Evolutionary conservation across 2,888 invertebrate species (phyloP).

Genomic region (Melanotus villosus): DNA sequence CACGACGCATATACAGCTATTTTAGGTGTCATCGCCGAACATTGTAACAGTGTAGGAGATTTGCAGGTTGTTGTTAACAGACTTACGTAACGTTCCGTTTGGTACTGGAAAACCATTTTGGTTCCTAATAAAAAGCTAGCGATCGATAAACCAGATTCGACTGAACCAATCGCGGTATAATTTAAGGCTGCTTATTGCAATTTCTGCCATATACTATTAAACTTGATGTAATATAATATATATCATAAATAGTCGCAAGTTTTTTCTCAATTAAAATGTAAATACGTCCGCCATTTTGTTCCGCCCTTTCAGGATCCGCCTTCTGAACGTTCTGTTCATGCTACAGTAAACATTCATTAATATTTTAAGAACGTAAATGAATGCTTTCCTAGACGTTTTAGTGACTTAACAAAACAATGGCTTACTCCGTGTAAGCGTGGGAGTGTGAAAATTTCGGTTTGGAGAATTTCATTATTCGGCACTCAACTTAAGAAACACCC

Average conservation of each 20-base stretch:
- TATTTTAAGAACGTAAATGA: constrained; percentile 53
- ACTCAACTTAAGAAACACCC: too few species aligned
- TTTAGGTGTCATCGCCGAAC: neutral
- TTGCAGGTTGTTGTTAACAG: neutral
- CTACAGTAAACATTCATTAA: constrained; percentile 59
- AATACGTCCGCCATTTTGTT: constrained; percentile 63
- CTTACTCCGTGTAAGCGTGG: constrained; percentile 6
- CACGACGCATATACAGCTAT: neutral
- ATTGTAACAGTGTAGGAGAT: neutral
- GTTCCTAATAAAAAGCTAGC: constrained; percentile 10
- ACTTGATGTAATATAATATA: constrained; percentile 33
- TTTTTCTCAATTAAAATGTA: constrained; percentile 64
- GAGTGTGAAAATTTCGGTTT: constrained; percentile 30
- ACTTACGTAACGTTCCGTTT: constrained; percentile 22
- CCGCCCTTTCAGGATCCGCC: constrained; percentile 61
- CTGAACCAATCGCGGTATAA: constrained; percentile 34
- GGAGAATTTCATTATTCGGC: too few species aligned
- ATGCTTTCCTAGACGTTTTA: constrained; percentile 41
- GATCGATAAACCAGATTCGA: constrained; percentile 31
- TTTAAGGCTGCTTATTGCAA: constrained; percentile 41
- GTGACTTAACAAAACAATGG: constrained; percentile 42
- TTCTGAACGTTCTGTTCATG: constrained; percentile 56
- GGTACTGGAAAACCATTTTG: neutral
- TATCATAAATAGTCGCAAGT: constrained; percentile 35
- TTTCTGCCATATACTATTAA: constrained; percentile 40